Evolutionary conservation across 1,140 invertebrate genomes (phyloP).

Genomic region (Drosophila sp.): DNA sequence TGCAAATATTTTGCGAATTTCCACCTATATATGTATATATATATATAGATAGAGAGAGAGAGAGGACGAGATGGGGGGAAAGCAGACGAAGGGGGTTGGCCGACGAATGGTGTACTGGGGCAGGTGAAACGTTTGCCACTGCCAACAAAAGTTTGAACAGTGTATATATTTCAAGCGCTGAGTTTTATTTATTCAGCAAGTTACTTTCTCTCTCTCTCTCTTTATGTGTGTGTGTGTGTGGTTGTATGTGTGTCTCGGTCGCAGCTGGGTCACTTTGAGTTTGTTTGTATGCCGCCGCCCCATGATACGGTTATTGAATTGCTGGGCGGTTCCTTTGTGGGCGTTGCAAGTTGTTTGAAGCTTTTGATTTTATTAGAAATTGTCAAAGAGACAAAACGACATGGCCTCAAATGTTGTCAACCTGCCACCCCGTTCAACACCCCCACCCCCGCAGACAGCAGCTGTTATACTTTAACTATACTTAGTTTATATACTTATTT

Average conservation of each 20-base stretch:
- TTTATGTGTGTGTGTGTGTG: conserved; percentile 1
- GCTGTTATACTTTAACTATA: conserved; percentile 27
- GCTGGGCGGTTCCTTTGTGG: conserved; percentile 33
- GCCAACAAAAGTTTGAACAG: conserved; percentile 61
- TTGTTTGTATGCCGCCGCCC: conserved; percentile 47
- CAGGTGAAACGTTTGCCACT: conserved; percentile 56
- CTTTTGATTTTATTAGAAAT: conserved; percentile 80
- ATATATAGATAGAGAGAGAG: conserved; percentile 34
- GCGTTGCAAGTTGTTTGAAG: conserved; percentile 46
- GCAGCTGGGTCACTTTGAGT: conserved; percentile 50
- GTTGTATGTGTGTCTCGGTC: conserved; percentile 26
- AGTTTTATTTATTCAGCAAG: conserved; percentile 71
- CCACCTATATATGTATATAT: conserved; percentile 33
- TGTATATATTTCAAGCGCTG: conserved; percentile 51
- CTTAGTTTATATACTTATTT: conserved; percentile 28
- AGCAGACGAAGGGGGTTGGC: too few species aligned
- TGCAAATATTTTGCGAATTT: conserved; percentile 80
- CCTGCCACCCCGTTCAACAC: neutral
- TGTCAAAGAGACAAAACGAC: conserved; percentile 57
- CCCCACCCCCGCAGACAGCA: conserved; percentile 1
- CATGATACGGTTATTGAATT: conserved; percentile 64
- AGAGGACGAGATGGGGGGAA: neutral
- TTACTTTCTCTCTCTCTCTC: conserved; percentile 41
- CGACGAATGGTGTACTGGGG: neutral
- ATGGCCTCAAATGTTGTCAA: conserved; percentile 53